Evolutionary conservation across 2,797 vertebrate genomes (phyloP), one percentile per base, ranked within the genome.

Genomic region (Acrossocheilus fasciatus): DNA sequence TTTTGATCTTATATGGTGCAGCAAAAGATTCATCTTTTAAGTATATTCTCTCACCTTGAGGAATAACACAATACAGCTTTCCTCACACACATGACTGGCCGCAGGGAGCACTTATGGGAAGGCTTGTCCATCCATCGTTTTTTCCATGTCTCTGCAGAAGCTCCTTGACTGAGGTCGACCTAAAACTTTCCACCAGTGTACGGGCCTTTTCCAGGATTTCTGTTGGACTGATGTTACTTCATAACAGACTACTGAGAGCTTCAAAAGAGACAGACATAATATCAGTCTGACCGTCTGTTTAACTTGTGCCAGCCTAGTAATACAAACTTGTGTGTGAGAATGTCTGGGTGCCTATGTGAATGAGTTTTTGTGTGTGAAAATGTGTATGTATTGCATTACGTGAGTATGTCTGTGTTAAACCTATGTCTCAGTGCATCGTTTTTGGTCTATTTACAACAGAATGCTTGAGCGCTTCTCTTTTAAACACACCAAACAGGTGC

Each of bases 131-230:
- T 81, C 86, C 87, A 89, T 92, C 68, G 57, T 92, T 92, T 92
- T 93, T 96, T 95, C 95, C 95, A 95, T 94, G 95, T 95, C 93
- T 94, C 66, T 91, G 91, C 88, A 92, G 92, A 47, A 91, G 93
- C 89, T 87, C 45, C 74, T 91, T 91, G 91, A 89, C 85, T 68
- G 88, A 87, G 91, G 90, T 91, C 91, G 1, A 69, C 91, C 93
- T 96, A 95, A 96, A 91, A 94, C 89, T 96, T 96, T 96, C 95
- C 95, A 92, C 92, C 91, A 87, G 86, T 81, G 80, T 80, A 85
- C 89, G 82, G 89, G 92, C 90, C 90, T 93, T 95, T 94, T 93
- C 91, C 92, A 86, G 75, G 87, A 54, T 84, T 89, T 93, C 89
- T 88, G 84, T 78, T 88, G 84, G 90, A 89, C 88, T 30, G 52